Evolutionary conservation across 2,888 invertebrate genomes (phyloP).

Genomic region (Melipona beecheii): DNA sequence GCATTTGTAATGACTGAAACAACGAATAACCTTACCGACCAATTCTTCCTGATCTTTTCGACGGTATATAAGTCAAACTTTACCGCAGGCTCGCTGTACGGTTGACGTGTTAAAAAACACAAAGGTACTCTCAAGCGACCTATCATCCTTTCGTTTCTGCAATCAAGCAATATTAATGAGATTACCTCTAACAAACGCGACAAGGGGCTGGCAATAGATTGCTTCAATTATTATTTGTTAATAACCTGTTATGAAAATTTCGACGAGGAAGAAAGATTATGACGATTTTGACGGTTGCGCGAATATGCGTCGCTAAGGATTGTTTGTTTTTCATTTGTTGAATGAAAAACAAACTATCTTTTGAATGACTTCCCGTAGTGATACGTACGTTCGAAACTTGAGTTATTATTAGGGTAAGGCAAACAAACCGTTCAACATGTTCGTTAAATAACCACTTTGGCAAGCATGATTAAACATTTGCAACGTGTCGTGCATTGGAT

Average conservation of each 20-base stretch:
- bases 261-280: background rate
- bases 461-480: conserved; percentile 24
- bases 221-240: background rate
- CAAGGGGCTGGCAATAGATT: background rate
- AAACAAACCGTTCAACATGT: conserved; percentile 29
- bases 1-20: background rate
- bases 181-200: background rate
- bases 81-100: background rate
- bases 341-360: background rate
- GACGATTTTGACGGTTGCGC: conserved; percentile 8
- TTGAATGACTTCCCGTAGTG: background rate
- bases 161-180: conserved; percentile 3
- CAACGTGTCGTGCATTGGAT: background rate
- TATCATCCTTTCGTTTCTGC: conserved; percentile 30
- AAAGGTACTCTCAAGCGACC: conserved; percentile 34
- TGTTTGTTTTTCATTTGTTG: conserved; percentile 47
- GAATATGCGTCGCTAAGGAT: conserved; percentile 30
- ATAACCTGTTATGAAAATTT: conserved; percentile 18
- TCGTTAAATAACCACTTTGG: background rate
- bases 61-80: conserved; percentile 6
- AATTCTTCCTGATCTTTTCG: conserved; percentile 25
- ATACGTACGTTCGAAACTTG: background rate
- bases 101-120: conserved; percentile 7
- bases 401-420: background rate
- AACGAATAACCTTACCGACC: conserved; percentile 38